phyloP scores from a whole-genome alignment of 2,888 invertebrate genomes.

The Agonum fuliginosum region DNA sequence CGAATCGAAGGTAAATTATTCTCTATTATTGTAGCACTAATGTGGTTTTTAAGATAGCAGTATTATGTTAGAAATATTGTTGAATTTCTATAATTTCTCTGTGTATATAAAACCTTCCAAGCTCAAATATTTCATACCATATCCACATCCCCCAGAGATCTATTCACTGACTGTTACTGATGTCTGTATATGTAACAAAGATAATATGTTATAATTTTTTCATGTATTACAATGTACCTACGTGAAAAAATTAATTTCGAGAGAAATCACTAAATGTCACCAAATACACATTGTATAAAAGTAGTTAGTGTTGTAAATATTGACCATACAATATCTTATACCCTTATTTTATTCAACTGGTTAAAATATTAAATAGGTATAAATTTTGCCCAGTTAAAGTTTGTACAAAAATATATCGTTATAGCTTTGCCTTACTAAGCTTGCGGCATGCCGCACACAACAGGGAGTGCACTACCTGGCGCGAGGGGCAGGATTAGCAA shows the following conservation, averaged over 20 bases:
- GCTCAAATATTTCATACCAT: constrained; percentile 40
- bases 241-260: too few relatives aligned
- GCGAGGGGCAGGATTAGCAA: too few relatives aligned
- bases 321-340: background rate
- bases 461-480: too few relatives aligned
- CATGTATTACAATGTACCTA: too few relatives aligned
- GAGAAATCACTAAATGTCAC: background rate
- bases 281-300: background rate
- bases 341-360: too few relatives aligned
- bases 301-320: background rate
- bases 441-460: too few relatives aligned
- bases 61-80: background rate
- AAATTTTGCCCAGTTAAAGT: too few relatives aligned
- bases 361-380: too few relatives aligned
- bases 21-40: constrained; percentile 5
- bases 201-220: too few relatives aligned
- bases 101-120: constrained; percentile 10
- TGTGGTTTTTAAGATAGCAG: constrained; percentile 43
- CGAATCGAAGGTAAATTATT: constrained; percentile 21
- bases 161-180: background rate
- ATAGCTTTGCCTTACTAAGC: too few relatives aligned
- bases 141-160: background rate
- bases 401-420: too few relatives aligned
- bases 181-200: background rate
- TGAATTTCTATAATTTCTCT: background rate